Percentiles rank a stretch among this genome's conserved stretches.
Evolutionary conservation across 2,888 invertebrate species (phyloP).

Genomic region (Agonopterix heracliana): DNA sequence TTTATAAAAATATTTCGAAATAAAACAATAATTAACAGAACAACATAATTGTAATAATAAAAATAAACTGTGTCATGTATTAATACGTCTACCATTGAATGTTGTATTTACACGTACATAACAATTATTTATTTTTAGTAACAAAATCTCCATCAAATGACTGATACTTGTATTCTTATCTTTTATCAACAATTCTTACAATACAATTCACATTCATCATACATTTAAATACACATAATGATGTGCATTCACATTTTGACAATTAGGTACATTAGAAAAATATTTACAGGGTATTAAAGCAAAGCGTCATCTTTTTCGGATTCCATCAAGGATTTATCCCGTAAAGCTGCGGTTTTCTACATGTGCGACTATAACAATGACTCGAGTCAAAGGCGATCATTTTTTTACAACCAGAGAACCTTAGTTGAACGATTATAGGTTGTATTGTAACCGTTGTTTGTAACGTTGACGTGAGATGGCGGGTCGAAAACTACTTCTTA

Average conservation of each 20-base stretch:
- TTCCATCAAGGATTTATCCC: too few species aligned
- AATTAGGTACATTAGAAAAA: background rate
- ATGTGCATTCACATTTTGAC: background rate
- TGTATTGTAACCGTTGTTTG: too few species aligned
- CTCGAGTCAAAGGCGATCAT: too few species aligned
- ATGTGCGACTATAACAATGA: too few species aligned
- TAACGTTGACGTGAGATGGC: too few species aligned
- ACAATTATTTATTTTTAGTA: constrained; percentile 37
- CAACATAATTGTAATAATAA: constrained; percentile 50
- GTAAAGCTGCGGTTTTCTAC: too few species aligned
- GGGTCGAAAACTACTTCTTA: too few species aligned
- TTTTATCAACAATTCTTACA: constrained; percentile 1
- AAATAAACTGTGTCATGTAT: constrained; percentile 63
- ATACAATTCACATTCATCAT: background rate
- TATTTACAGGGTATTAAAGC: background rate
- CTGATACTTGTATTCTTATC: constrained; percentile 21
- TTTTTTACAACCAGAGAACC: too few species aligned
- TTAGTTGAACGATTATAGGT: too few species aligned
- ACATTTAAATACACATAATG: background rate
- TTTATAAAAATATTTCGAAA: constrained; percentile 41
- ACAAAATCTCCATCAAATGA: constrained; percentile 37
- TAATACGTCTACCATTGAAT: constrained; percentile 36
- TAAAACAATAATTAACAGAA: constrained; percentile 36
- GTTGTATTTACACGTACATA: constrained; percentile 48
- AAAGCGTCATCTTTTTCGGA: background rate